These are phyloP conservation scores for Beris morrisii DNA, from an alignment of 2,888 invertebrate species.

Conservation along the genomic window DNA sequence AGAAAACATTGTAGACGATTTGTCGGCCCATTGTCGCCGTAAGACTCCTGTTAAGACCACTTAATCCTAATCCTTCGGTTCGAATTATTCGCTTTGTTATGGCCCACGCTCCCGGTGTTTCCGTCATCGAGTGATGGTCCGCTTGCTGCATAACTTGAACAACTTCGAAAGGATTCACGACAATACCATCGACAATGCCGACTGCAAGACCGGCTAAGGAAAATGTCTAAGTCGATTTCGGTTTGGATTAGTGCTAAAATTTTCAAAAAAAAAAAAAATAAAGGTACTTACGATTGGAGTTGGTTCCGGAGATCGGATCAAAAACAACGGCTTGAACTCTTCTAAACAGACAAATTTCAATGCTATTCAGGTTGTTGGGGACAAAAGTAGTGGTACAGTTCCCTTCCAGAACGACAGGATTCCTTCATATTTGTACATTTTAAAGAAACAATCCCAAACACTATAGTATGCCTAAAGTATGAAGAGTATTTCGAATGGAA, in stretches of 20 bases:
- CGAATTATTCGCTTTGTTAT: constrained; percentile 79
- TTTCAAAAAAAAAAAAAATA: too few species aligned
- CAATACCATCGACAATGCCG: constrained; percentile 86
- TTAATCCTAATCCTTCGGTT: constrained; percentile 74
- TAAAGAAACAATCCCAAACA: constrained; percentile 81
- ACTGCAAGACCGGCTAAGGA: constrained; percentile 85
- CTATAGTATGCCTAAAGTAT: constrained; percentile 68
- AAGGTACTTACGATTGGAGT: constrained; percentile 78
- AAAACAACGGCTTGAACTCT: constrained; percentile 84
- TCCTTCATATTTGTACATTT: constrained; percentile 87
- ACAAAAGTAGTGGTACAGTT: constrained; percentile 87
- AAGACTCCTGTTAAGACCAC: constrained; percentile 84
- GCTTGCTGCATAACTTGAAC: constrained; percentile 90
- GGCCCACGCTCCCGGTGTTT: constrained; percentile 73
- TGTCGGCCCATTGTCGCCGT: constrained; percentile 88
- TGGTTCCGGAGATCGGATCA: constrained; percentile 74
- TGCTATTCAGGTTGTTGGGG: constrained; percentile 93
- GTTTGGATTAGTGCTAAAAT: too few species aligned
- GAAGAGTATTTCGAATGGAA: too few species aligned
- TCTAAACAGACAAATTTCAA: constrained; percentile 94
- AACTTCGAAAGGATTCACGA: constrained; percentile 94
- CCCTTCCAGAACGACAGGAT: constrained; percentile 88
- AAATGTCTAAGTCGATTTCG: constrained; percentile 84
- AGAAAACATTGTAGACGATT: constrained; percentile 90
- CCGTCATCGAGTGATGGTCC: constrained; percentile 64